Evolutionary conservation across 2,113 vertebrate genomes (phyloP).

Genomic region (Pogonocichla stellata): DNA sequence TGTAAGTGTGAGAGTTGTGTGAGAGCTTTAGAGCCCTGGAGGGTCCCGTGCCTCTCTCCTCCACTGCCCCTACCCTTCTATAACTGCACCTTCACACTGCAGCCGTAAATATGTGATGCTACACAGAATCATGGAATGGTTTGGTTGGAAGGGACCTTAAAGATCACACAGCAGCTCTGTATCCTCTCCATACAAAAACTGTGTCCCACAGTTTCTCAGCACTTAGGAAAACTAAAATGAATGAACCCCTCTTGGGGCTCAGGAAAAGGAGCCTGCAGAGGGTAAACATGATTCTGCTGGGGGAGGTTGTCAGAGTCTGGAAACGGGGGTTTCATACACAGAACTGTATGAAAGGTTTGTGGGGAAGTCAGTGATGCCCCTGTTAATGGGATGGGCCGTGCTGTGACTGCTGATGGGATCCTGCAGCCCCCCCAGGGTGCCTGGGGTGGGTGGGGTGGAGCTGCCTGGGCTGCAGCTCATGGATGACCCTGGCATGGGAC

Average conservation of each 20-base stretch:
- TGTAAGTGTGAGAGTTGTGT: neutral
- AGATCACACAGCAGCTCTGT: neutral
- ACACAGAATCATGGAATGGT: rapidly evolving
- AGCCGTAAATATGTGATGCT: neutral
- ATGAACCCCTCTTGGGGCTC: neutral
- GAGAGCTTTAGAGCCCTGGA: neutral
- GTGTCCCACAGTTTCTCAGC: neutral
- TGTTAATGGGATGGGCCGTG: rapidly evolving
- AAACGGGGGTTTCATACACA: neutral
- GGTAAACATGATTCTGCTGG: neutral
- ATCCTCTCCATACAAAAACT: neutral
- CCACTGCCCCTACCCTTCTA: rapidly evolving
- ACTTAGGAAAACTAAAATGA: neutral
- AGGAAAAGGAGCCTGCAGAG: rapidly evolving
- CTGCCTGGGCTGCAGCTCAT: neutral
- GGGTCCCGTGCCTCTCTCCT: rapidly evolving
- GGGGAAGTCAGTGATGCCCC: neutral
- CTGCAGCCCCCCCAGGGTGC: neutral
- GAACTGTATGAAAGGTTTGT: neutral
- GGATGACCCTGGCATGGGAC: neutral
- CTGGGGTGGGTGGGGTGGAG: neutral
- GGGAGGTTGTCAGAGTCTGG: neutral
- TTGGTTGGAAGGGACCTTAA: neutral
- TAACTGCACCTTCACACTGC: neutral
- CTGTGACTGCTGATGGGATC: neutral